A percentile compares a stretch with the other conserved stretches of the same genome.
Conservation (phyloP, 2,797 vertebrate species). For the Mionectes olivaceus region DNA sequence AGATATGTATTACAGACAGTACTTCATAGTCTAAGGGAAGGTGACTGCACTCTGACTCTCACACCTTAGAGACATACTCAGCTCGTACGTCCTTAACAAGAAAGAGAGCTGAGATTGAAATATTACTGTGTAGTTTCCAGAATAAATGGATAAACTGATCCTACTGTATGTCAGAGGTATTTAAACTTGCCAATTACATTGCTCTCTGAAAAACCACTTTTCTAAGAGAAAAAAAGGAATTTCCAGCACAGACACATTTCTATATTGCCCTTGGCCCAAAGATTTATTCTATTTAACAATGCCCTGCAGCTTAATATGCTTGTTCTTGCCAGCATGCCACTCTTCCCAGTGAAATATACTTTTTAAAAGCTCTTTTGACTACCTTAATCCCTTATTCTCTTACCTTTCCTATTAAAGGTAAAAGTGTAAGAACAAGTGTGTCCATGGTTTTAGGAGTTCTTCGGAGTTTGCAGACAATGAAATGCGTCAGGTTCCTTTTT, state of each 20-base stretch:
- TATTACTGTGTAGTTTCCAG: not conserved
- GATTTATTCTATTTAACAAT: conserved; percentile 36
- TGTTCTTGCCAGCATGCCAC: conserved; percentile 55
- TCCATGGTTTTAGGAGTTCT: not conserved
- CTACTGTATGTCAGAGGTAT: not conserved
- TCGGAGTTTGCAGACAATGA: not conserved
- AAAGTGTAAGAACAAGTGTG: not conserved
- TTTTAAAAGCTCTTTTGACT: conserved; percentile 46
- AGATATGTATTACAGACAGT: not conserved
- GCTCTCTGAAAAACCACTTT: not conserved
- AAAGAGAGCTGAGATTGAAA: not conserved
- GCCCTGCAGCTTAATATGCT: conserved; percentile 35
- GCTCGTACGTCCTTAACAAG: not conserved
- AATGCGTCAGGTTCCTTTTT: not conserved
- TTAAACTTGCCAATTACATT: conserved; percentile 21
- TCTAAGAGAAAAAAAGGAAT: not conserved
- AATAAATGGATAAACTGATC: not conserved
- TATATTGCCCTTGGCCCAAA: not conserved
- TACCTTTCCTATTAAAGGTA: conserved; percentile 15
- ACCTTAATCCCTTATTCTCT: not conserved
- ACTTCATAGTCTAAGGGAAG: not conserved
- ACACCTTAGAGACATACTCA: not conserved
- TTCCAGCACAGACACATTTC: conserved; percentile 14
- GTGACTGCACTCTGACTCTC: not conserved
- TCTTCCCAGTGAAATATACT: conserved; percentile 14